Evolutionary conservation across 2,113 vertebrate species (phyloP), one percentile per base, ranked within the genome.

Genomic region (Esox niger): DNA sequence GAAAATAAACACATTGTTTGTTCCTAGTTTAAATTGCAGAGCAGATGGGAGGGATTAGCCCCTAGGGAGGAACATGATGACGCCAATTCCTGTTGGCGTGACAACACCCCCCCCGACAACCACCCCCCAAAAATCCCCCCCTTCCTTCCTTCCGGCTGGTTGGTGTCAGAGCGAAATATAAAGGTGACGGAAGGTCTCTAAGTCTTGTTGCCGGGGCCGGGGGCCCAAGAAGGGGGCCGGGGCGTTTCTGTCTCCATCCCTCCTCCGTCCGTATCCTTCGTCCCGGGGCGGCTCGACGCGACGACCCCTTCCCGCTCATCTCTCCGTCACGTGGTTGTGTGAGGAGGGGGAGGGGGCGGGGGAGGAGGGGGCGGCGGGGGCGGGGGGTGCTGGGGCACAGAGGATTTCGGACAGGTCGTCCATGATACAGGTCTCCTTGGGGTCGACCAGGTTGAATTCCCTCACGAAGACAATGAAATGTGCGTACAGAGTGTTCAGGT

Each of bases 391-490:
- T 0, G 91, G 92, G 82, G 86, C 89, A 89, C 95, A 98, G 85
- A 99, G 94, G 88, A 94, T 90, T 90, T 98, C 96, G 0, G 95
- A 95, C 90, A 98, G 95, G 94, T 99, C 97, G 29, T 98, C 96
- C 96, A 98, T 96, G 91, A 98, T 91, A 82, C 95, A 94, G 80
- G 93, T 97, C 90, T 98, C 97, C 93, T 98, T 98, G 89, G 95
- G 93, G 90, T 99, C 97, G 65, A 99, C 94, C 91, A 99, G 91
- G 89, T 93, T 96, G 93, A 99, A 99, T 86, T 98, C 96, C 88
- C 97, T 91, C 88, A 96, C 92, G 81, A 98, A 99, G 89, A 98
- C 93, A 82, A 98, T 94, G 94, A 98, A 99, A 92, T 98, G 97
- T 88, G 89, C 91, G 69, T 97, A 99, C 71, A 98, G 93, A 15